phyloP scores from a whole-genome alignment of 2,113 vertebrate genomes.

The Octodon degus region DNA sequence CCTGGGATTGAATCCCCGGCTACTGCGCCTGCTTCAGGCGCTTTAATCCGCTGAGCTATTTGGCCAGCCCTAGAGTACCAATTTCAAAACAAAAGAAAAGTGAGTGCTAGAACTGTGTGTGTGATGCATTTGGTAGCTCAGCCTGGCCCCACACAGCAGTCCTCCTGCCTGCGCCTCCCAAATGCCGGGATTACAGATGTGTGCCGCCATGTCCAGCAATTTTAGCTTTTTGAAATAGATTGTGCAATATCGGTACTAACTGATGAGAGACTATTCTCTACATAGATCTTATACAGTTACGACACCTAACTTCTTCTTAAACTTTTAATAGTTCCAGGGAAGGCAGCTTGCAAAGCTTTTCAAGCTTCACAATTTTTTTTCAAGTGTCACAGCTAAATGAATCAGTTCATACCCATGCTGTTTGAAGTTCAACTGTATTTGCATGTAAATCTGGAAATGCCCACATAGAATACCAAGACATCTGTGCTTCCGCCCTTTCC shows the following conservation, averaged over 20 bases:
- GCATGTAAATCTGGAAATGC: background rate
- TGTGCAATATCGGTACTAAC: background rate
- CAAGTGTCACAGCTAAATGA: background rate
- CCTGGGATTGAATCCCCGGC: too few relatives aligned
- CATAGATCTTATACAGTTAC: background rate
- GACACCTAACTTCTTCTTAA: background rate
- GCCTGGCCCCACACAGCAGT: background rate
- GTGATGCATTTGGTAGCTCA: background rate
- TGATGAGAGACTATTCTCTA: background rate
- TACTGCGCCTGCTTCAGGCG: too few relatives aligned
- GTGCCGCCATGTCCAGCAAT: background rate
- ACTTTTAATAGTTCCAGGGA: background rate
- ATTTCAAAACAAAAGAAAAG: slow-evolving; percentile 24
- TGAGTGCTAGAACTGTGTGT: background rate
- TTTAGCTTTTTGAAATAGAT: background rate
- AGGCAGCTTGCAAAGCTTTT: background rate
- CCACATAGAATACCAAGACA: slow-evolving; percentile 25
- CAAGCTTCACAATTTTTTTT: background rate
- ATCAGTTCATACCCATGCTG: background rate
- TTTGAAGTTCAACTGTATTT: background rate
- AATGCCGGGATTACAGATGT: background rate
- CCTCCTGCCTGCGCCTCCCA: background rate
- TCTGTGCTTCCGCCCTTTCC: slow-evolving; percentile 3
- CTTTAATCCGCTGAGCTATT: too few relatives aligned
- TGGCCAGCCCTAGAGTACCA: background rate